A percentile compares a stretch with the other conserved stretches of the same genome.
phyloP scores from a whole-genome alignment of 1,140 invertebrate species.

The Drosophila bocqueti region DNA sequence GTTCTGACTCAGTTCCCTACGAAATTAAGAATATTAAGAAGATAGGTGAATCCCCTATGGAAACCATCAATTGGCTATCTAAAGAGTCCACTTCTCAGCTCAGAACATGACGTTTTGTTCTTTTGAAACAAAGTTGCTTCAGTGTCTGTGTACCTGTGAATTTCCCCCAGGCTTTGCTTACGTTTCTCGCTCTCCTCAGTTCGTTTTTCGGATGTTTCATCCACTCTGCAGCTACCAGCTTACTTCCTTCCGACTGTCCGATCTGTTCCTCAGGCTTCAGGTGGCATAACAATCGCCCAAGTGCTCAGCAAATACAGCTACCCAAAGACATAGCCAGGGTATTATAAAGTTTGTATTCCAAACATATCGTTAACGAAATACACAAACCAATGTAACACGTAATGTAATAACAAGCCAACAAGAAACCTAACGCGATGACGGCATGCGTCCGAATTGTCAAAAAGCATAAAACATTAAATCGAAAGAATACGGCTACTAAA shows the following conservation, averaged over 20 bases:
- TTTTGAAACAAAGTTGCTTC: conserved; percentile 46
- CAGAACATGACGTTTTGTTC: conserved; percentile 22
- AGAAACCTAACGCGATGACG: conserved; percentile 24
- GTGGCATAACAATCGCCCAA: conserved; percentile 45
- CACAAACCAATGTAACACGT: conserved; percentile 62
- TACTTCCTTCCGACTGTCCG: conserved; percentile 15
- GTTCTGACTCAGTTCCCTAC: conserved; percentile 27
- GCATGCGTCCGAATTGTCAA: conserved; percentile 38
- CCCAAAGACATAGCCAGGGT: conserved; percentile 68
- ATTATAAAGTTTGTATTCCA: conserved; percentile 81
- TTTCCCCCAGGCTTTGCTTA: conserved; percentile 30
- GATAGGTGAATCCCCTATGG: neutral
- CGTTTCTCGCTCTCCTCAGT: conserved; percentile 3
- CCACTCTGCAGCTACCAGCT: conserved; percentile 10
- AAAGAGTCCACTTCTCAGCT: conserved; percentile 8
- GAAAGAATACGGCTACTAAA: conserved; percentile 23
- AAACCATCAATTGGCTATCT: conserved; percentile 9
- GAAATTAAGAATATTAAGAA: neutral
- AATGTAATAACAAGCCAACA: conserved; percentile 32
- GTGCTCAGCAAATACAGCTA: conserved; percentile 59
- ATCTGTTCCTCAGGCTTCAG: conserved; percentile 35
- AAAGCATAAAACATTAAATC: conserved; percentile 20
- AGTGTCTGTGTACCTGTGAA: conserved; percentile 46
- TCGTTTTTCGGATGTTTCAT: conserved; percentile 6
- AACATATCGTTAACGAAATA: conserved; percentile 81